Base-by-base conservation (phyloP, 2,113 vertebrate species). In the Vireo altiloquus region DNA sequence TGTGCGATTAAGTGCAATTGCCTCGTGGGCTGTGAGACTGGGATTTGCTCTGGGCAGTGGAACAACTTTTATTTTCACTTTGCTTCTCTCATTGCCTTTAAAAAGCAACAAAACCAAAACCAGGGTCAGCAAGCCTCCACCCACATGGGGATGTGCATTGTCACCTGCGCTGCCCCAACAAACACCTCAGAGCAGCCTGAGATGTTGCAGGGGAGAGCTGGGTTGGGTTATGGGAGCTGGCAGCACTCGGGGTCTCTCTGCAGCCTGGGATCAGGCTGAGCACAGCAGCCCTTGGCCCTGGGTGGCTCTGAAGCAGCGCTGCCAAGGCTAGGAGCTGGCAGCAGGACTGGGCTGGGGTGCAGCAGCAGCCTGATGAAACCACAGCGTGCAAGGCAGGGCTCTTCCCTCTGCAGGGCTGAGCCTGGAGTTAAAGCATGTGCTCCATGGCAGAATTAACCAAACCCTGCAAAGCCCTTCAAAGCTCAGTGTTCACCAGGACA, bases 1-100 rank as follows among this genome's bases (percentile, higher is more conserved):
- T 50, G 44, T n/a, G n/a, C n/a, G n/a, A n/a, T n/a, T n/a, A 12
- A 21, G 39, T 72, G 19, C 0, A 0, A n/a, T 6, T 6, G 20
- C 18, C 47, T 53, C 0, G 0, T 3, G 14, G 75, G 22, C 44
- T 44, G 39, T 1, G 3, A 25, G 28, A 49, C 31, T 17, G 4
- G 2, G 17, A 39, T 42, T 74, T 74, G 40, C 33, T 42, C 50
- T 1, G 10, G 25, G 39, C 59, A n/a, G 8, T 0, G 19, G 19
- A 77, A 70, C 15, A 37, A 8, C 11, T 21, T 24, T 3, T 37
- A 2, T 13, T 70, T 54, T 74, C 4, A 27, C 35, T 85, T 63
- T 33, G 27, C 18, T 63, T 4, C 64, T 81, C n/a, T 10, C 39
- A 39, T 39, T 7, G 10, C n/a, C 27, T 46, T 70, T 3, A 5